Evolutionary conservation across 1,140 invertebrate genomes (phyloP).

Genomic region (Drosophila sp.): DNA sequence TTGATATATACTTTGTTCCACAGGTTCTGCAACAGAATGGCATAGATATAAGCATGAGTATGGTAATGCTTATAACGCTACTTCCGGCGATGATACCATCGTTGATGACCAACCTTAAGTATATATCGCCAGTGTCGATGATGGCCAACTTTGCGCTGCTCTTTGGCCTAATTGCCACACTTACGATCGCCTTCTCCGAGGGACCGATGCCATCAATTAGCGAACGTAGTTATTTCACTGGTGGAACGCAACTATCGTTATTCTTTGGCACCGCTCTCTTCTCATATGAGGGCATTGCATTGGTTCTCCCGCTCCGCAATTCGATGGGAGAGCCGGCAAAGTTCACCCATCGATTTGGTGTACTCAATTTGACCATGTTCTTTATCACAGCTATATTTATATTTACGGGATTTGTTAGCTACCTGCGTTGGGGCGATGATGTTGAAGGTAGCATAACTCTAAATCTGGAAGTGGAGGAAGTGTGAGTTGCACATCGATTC

Average conservation of each 20-base stretch:
- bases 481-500: conserved; percentile 73
- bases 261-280: conserved; percentile 92
- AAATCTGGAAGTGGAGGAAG: conserved; percentile 85
- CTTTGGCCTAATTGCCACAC: conserved; percentile 87
- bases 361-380: conserved; percentile 92
- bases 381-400: conserved; percentile 91
- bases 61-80: conserved; percentile 89
- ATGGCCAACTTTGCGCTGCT: conserved; percentile 89
- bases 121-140: conserved; percentile 89
- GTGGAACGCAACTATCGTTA: conserved; percentile 87
- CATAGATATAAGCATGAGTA: conserved; percentile 86
- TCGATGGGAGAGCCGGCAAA: conserved; percentile 92
- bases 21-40: conserved; percentile 89
- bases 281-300: conserved; percentile 91
- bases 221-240: conserved; percentile 86
- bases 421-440: conserved; percentile 89
- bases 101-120: conserved; percentile 91
- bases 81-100: conserved; percentile 90
- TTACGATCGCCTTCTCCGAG: conserved; percentile 89
- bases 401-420: conserved; percentile 90
- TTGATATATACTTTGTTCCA: conserved; percentile 70
- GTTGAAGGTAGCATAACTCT: conserved; percentile 88
- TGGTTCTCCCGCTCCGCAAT: conserved; percentile 94
- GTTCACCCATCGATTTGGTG: conserved; percentile 91
- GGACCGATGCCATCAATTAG: conserved; percentile 87